Conservation (phyloP, 1,140 invertebrate species). For the Drosophila serrata region DNA sequence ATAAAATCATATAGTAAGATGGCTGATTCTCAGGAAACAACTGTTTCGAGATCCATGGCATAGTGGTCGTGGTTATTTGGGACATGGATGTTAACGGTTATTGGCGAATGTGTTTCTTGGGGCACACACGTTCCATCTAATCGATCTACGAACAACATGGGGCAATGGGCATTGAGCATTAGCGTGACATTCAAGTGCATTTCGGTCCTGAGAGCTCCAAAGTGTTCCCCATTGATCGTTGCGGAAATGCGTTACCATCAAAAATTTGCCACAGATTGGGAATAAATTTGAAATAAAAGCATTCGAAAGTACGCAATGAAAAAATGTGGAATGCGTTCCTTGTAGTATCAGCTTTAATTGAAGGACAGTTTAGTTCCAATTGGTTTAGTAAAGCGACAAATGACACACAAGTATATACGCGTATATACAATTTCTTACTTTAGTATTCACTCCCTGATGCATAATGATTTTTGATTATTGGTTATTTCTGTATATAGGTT, state of each 20-base stretch:
- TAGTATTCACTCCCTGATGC: not conserved
- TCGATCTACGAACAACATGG: slow-evolving; percentile 3
- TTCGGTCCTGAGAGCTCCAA: not conserved
- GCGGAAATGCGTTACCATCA: slow-evolving; percentile 2
- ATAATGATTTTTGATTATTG: slow-evolving; percentile 2
- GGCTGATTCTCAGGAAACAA: not conserved
- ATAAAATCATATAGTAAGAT: not conserved
- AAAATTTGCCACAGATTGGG: not conserved
- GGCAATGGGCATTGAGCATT: slow-evolving; percentile 17
- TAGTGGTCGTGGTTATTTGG: not conserved
- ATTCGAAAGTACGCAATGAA: not conserved
- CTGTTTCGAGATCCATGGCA: slow-evolving; percentile 2
- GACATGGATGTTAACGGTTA: slow-evolving; percentile 9
- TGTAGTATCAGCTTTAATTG: not conserved
- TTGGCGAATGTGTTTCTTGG: slow-evolving; percentile 32
- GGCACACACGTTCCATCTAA: slow-evolving; percentile 33
- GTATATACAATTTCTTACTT: not conserved
- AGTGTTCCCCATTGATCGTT: not conserved
- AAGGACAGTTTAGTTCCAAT: not conserved
- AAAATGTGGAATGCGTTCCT: not conserved
- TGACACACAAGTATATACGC: not conserved
- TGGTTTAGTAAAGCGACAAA: not conserved
- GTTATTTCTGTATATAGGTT: slow-evolving; percentile 4
- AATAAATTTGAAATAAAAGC: not conserved
- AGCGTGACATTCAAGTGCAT: slow-evolving; percentile 8